Evolutionary conservation across 2,888 invertebrate species (phyloP).

Genomic region (Orthonychiurus folsomi): DNA sequence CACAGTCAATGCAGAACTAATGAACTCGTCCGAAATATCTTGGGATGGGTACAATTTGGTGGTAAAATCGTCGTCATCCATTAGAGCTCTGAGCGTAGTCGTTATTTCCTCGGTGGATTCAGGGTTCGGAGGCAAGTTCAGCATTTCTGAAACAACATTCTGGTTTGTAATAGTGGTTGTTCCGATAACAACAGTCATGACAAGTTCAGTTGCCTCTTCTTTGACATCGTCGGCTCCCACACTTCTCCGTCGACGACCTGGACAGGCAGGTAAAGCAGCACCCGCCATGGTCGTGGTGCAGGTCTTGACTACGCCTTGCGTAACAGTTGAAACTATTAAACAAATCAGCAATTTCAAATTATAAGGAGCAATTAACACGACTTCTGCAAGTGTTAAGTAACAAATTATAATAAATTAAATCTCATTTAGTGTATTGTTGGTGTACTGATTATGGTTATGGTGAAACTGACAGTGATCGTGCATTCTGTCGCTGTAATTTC

Average conservation of each 20-base stretch:
- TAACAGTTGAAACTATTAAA: conserved; percentile 28
- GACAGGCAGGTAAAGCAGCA: conserved; percentile 20
- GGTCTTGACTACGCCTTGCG: conserved; percentile 22
- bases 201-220: conserved; percentile 12
- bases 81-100: not conserved
- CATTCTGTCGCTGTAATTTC: too few relatives aligned
- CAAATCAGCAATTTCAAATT: conserved; percentile 8
- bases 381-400: too few relatives aligned
- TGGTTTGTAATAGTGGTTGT: conserved; percentile 31
- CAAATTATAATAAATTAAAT: too few relatives aligned
- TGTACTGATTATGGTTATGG: too few relatives aligned
- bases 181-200: conserved; percentile 17
- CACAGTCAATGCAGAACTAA: not conserved
- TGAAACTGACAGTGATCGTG: too few relatives aligned
- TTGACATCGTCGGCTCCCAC: conserved; percentile 9
- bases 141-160: conserved; percentile 16
- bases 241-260: conserved; percentile 19
- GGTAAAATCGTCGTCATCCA: not conserved
- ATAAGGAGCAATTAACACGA: not conserved
- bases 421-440: too few relatives aligned
- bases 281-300: conserved; percentile 17
- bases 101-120: not conserved
- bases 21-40: not conserved
- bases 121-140: not conserved
- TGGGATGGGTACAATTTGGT: not conserved